Conservation (phyloP, 1,140 invertebrate genomes). For the Batillaria attramentaria region DNA sequence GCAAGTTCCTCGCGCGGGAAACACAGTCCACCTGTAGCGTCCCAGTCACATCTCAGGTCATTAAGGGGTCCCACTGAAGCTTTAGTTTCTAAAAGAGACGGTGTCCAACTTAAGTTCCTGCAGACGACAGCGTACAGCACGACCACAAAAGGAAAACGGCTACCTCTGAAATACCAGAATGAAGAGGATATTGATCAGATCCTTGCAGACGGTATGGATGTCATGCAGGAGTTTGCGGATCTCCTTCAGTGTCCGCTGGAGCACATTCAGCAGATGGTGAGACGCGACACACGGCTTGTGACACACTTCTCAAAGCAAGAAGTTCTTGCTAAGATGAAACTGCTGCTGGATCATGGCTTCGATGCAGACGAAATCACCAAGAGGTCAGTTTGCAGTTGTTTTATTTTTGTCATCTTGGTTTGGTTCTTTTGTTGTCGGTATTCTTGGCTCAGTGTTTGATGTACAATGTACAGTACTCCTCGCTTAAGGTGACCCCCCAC, state of each 20-base stretch:
- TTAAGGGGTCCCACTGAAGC: too few relatives aligned
- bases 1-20: too few relatives aligned
- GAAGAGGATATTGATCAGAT: slow-evolving; percentile 5
- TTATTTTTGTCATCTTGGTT: not conserved
- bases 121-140: too few relatives aligned
- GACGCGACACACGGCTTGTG: not conserved
- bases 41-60: too few relatives aligned
- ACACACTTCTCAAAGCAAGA: not conserved
- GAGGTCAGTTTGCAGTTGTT: not conserved
- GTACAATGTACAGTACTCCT: not conserved
- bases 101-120: too few relatives aligned
- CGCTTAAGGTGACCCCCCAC: too few relatives aligned
- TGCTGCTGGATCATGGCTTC: slow-evolving; percentile 8
- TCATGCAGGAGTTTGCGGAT: not conserved
- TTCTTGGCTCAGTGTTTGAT: not conserved
- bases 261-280: not conserved
- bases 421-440: not conserved
- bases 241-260: not conserved
- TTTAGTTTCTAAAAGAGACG: too few relatives aligned
- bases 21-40: too few relatives aligned
- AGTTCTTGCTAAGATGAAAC: slow-evolving; percentile 4
- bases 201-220: not conserved
- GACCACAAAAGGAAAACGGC: not conserved
- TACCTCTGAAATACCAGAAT: not conserved
- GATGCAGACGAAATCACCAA: not conserved